Conservation (phyloP, 2,888 invertebrate species). For the Tolmerus cingulatus region DNA sequence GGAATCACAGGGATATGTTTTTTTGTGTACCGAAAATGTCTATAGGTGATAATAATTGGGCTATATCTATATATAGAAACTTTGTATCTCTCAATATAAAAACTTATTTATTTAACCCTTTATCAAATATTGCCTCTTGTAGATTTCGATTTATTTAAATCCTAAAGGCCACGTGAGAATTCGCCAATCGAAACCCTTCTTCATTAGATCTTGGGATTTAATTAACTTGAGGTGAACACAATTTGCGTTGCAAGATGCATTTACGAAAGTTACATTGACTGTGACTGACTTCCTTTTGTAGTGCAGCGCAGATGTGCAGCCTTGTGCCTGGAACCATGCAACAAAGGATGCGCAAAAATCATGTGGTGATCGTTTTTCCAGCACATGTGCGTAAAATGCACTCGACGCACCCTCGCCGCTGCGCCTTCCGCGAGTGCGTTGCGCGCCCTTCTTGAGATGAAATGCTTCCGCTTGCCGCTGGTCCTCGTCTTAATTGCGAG, state of each 20-base stretch:
- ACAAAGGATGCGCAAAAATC: neutral
- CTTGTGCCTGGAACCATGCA: neutral
- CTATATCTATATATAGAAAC: too few species aligned
- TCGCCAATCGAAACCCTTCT: too few species aligned
- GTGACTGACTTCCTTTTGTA: neutral
- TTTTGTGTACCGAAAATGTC: too few species aligned
- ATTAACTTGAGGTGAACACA: too few species aligned
- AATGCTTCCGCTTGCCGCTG: neutral
- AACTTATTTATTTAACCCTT: too few species aligned
- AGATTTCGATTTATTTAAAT: too few species aligned
- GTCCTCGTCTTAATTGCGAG: neutral
- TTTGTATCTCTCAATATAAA: too few species aligned
- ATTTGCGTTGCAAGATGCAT: neutral
- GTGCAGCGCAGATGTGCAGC: neutral
- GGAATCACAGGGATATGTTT: too few species aligned
- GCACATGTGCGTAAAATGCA: neutral
- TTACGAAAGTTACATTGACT: neutral
- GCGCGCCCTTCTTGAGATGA: neutral
- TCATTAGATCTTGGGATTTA: too few species aligned
- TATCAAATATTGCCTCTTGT: too few species aligned
- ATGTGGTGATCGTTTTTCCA: neutral
- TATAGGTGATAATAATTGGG: too few species aligned
- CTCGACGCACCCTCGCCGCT: neutral
- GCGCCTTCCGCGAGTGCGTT: neutral
- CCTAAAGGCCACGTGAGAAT: too few species aligned